Evolutionary conservation across 2,888 invertebrate species (phyloP), one percentile per base, ranked within the genome.

Genomic region (Pterostichus madidus): DNA sequence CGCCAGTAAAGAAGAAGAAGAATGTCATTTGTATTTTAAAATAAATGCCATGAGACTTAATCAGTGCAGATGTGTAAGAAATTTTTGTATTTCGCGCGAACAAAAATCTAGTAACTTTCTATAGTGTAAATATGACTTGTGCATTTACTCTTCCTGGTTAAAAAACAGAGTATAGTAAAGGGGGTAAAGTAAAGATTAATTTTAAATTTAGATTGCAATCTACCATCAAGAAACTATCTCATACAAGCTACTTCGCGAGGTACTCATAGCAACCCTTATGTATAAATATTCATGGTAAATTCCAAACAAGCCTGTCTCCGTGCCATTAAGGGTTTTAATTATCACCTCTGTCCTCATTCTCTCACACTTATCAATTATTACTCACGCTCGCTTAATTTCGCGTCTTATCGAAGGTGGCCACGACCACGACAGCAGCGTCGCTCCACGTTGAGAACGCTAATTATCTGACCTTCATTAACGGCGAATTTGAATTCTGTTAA

Each of bases 401-500:
- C 64, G 32, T 64, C 64, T 35, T 64, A 64, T 64, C 64, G 35
- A 32, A 35, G 35, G 7, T 64, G 35, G 59, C 59, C 59, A 59
- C 59, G 53, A 17, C 53, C 13, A n/a, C 56, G 17, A 10, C 31
- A 11, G 11, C 49, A 49, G 10, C n/a, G 49, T 10, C n/a, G 11
- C 49, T 49, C 2, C 6, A 8, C 39, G 39, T 39, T 53, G 31
- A 24, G 24, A 11, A 56, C 61, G 61, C 76, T 76, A 76, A 76
- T 76, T 77, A 77, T 77, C 56, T 56, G 76, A 77, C 76, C 76
- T 77, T 77, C 76, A 77, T 77, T 77, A 77, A 77, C 52, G 56
- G 56, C 39, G 56, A 53, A 77, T 77, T 77, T 77, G 76, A 77
- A 77, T 77, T 53, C 76, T 53, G 76, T 77, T 77, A 77, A 77